These are phyloP conservation scores for Harpalus rufipes DNA, from an alignment of 2,888 invertebrate genomes.

Conservation along the genomic window DNA sequence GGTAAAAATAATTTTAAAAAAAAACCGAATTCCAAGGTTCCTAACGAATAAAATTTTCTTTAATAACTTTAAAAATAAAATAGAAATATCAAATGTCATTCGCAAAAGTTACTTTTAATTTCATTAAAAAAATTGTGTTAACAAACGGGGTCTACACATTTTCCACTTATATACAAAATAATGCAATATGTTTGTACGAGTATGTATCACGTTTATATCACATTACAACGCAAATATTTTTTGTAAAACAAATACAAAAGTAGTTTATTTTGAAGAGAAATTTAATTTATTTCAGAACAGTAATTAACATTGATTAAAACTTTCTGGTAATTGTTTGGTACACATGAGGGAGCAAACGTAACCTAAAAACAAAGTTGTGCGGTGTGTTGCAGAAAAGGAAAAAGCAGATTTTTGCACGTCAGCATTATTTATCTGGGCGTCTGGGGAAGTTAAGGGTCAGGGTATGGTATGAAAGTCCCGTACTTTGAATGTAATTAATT, in stretches of 20 bases:
- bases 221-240: neutral
- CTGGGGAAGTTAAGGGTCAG: slow-evolving; percentile 40
- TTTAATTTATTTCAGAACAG: neutral
- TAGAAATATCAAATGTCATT: too few relatives aligned
- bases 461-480: slow-evolving; percentile 51
- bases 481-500: slow-evolving; percentile 66
- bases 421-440: slow-evolving; percentile 53
- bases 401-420: slow-evolving; percentile 35
- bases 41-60: too few relatives aligned
- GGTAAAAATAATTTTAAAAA: too few relatives aligned
- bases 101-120: too few relatives aligned
- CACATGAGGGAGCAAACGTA: slow-evolving; percentile 10
- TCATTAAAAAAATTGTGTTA: too few relatives aligned
- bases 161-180: too few relatives aligned
- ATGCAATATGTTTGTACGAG: neutral
- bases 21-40: too few relatives aligned
- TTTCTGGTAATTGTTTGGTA: slow-evolving; percentile 40
- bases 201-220: neutral
- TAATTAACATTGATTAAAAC: slow-evolving; percentile 46
- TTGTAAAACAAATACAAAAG: neutral
- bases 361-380: slow-evolving; percentile 43
- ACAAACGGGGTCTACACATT: too few relatives aligned
- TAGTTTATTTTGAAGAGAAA: neutral
- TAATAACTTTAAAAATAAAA: too few relatives aligned
- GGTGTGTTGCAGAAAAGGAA: slow-evolving; percentile 19